Evolutionary conservation across 1,140 invertebrate species (phyloP).

Genomic region (Drosophila pruinosa): DNA sequence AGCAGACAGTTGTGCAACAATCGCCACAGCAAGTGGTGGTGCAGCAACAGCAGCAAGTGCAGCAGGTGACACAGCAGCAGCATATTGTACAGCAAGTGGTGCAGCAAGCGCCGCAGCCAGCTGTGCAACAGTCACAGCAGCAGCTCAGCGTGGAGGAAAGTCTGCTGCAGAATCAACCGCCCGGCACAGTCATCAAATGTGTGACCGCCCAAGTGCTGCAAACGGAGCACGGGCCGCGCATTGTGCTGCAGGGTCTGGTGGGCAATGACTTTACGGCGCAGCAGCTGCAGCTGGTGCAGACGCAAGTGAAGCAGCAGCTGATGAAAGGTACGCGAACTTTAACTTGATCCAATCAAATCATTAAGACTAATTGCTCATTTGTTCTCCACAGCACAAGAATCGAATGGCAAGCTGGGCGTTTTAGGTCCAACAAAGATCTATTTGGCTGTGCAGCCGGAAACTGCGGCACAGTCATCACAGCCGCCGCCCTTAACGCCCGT

Average conservation of each 20-base stretch:
- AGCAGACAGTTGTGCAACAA: slow-evolving; percentile 59
- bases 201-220: slow-evolving; percentile 92
- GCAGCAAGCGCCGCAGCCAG: slow-evolving; percentile 28
- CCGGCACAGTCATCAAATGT: slow-evolving; percentile 93
- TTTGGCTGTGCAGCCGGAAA: slow-evolving; percentile 89
- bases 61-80: slow-evolving; percentile 53
- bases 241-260: slow-evolving; percentile 92
- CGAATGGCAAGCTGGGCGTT: slow-evolving; percentile 91
- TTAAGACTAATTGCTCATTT: background rate
- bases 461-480: slow-evolving; percentile 75
- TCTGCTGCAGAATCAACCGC: slow-evolving; percentile 89
- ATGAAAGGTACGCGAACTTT: slow-evolving; percentile 87
- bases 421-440: slow-evolving; percentile 93
- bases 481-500: slow-evolving; percentile 84
- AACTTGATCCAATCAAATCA: background rate
- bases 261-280: slow-evolving; percentile 91
- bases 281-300: slow-evolving; percentile 90
- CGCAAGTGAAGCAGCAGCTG: slow-evolving; percentile 94
- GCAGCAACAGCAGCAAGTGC: slow-evolving; percentile 33
- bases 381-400: slow-evolving; percentile 87
- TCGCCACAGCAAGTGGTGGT: slow-evolving; percentile 31
- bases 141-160: slow-evolving; percentile 87
- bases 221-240: slow-evolving; percentile 91
- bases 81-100: slow-evolving; percentile 42
- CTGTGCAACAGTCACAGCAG: slow-evolving; percentile 32